Evolutionary conservation across 2,888 invertebrate species (phyloP), one percentile per base, ranked within the genome.

Genomic region (Pristionchus maxplancki): DNA sequence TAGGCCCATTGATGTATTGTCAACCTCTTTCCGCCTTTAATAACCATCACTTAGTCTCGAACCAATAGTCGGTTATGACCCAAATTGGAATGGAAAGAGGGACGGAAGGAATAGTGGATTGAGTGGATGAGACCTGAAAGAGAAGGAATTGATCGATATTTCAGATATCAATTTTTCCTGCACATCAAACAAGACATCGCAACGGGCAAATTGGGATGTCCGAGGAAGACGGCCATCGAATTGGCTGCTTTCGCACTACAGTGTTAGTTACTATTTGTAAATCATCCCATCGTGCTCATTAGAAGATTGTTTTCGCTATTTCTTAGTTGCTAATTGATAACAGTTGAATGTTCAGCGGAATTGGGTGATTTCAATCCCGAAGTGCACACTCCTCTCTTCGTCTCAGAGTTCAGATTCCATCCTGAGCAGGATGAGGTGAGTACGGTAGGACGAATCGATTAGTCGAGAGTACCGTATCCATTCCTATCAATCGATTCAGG

Each of bases 381-480:
- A 74, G 96, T 97, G 88, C 99, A 99, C 95, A 97, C 97, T 15
- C 97, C 98, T n/a, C 97, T 97, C 24, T 97, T 98, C 88, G 97
- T 99, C 1, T 99, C 99, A 1, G 98, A 99, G 95, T 99, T 99
- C 95, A 97, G 97, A 90, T 99, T 99, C 96, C 97, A 98, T 88
- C 98, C 98, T 2, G 97, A 92, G 88, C 94, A 94, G 89, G 94
- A 94, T 89, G 94, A 97, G 94, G 89, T 93, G 64, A 93, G 71
- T 31, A 48, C 1, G 5, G 44, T 31, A 24, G 82, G 1, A 8
- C 11, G 67, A 31, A 67, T 34, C 28, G 40, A 74, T 37, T 11
- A 44, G 40, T 40, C n/a, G 24, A 31, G 17, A 24, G 5, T 62
- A 62, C 20, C 8, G 64, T 85, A 62, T 24, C 24, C 15, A 4